Base-by-base conservation (phyloP, 92 coral and sea anemone genomes). In the Siderastrea siderea region DNA sequence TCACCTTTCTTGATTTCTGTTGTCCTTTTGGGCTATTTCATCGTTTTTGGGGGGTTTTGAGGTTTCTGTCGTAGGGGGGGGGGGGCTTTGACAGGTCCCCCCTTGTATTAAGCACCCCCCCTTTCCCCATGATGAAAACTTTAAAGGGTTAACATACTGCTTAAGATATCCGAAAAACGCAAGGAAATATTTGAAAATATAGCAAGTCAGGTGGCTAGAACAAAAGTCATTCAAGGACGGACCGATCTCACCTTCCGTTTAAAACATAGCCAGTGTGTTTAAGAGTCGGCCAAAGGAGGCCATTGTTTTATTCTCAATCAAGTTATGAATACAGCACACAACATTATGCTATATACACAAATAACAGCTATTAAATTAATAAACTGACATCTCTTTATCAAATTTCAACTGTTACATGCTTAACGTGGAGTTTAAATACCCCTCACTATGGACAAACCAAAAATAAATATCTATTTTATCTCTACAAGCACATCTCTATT, bases 401-500 rank as follows among this genome's bases (percentile, higher is more conserved):
- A 46, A 71, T 71, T 1, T 14, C 78, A 60, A 13, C 81, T 62
- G 50, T 73, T 60, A 58, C 78, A 55, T 47, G 38, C 72, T 49
- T 55, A 6, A 68, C 5, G 67, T 3, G 86, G 68, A 47, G 78
- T 71, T 74, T 19, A 81, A 80, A 58, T 19, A 82, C 59, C 66
- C 69, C 48, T 8, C 14, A 46, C 70, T 82, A 83, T 19, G 7
- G 48, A 59, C 73, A 63, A 60, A 73, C 72, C 73, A 72, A 84
- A 84, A 72, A 84, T 84, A 74, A 84, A 84, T 84, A 74, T 84
- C 80, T 62, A 74, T 82, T 57, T 69, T 71, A 81, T 81, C 55
- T 81, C 48, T 7, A 15, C 75, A 55, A 67, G 68, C 67, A 55
- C 64, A 10, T 14, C 66, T 70, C 52, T 57, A 57, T 12, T 53